phyloP scores from a whole-genome alignment of 2,113 vertebrate species.

The Gymnorhina tibicen region DNA sequence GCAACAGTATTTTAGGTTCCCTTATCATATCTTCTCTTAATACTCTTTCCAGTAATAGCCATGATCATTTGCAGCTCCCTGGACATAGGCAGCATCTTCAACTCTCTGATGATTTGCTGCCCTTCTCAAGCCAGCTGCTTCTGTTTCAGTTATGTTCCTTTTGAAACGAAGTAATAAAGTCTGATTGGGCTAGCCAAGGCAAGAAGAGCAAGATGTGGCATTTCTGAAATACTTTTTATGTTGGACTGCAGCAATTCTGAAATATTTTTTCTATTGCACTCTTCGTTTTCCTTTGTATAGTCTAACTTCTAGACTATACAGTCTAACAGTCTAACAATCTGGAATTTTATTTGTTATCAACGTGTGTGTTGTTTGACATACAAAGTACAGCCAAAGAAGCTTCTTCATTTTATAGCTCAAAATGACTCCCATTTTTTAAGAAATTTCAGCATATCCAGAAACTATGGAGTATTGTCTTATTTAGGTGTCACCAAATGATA shows the following conservation, averaged over 20 bases:
- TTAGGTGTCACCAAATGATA: background rate
- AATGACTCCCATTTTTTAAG: background rate
- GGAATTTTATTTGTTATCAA: background rate
- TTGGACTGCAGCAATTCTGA: background rate
- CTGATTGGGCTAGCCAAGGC: background rate
- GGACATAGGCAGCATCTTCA: background rate
- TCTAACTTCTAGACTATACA: no score
- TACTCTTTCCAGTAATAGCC: background rate
- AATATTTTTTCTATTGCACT: background rate
- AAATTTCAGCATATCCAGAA: background rate
- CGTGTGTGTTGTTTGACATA: background rate
- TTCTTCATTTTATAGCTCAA: background rate
- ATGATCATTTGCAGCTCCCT: background rate
- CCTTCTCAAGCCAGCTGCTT: background rate
- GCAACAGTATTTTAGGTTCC: background rate
- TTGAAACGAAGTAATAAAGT: background rate
- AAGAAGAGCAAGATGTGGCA: background rate
- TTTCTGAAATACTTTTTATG: background rate
- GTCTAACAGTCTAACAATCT: no score
- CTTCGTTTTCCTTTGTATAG: background rate
- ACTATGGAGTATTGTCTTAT: background rate
- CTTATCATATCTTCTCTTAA: background rate
- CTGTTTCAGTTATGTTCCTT: background rate
- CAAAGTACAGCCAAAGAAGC: background rate
- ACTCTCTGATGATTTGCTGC: background rate